Percentiles rank a stretch among this genome's conserved stretches.
phyloP scores from a whole-genome alignment of 2,797 vertebrate species.

The Rhynchotus rufescens region DNA sequence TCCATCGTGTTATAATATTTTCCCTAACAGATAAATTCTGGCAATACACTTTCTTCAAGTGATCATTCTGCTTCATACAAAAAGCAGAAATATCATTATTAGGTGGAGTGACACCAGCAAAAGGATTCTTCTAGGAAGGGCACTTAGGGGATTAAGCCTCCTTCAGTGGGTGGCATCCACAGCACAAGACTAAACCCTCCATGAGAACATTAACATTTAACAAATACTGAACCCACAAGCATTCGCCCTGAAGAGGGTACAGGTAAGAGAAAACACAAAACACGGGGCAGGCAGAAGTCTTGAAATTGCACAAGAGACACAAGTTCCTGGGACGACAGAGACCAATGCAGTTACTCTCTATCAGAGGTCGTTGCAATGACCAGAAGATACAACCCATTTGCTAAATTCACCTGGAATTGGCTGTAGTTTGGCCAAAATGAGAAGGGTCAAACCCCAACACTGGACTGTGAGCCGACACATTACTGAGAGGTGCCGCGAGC shows the following conservation, averaged over 20 bases:
- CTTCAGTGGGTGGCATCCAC: background rate
- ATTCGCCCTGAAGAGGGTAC: background rate
- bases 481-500: conserved; percentile 15
- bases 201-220: background rate
- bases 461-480: background rate
- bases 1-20: background rate
- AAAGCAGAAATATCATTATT: background rate
- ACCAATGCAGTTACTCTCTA: background rate
- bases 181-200: background rate
- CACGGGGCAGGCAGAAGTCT: background rate
- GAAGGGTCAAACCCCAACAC: background rate
- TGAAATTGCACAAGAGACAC: conserved; percentile 6
- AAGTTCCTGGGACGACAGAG: background rate
- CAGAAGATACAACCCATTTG: background rate
- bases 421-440: background rate
- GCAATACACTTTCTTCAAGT: background rate
- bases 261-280: background rate
- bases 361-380: background rate
- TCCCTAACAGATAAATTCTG: conserved; percentile 5
- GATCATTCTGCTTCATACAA: background rate
- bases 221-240: background rate
- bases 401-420: background rate
- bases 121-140: background rate
- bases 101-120: background rate
- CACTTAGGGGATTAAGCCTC: background rate